Base-by-base conservation (phyloP, 1,140 invertebrate species). In the Sarcophaga peregrina region DNA sequence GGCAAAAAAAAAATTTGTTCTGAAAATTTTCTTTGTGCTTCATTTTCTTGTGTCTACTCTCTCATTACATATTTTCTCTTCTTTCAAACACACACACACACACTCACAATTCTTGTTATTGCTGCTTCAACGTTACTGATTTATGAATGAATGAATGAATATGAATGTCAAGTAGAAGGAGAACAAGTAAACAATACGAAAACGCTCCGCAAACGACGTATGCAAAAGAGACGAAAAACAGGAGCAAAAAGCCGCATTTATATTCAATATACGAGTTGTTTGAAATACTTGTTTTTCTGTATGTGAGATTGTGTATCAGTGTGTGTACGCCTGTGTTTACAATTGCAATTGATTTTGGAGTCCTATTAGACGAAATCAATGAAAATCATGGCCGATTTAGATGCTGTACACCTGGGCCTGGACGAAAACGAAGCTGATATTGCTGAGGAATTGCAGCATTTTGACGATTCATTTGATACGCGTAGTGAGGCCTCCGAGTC, bases 401-500 rank as follows among this genome's bases (percentile, higher is more conserved):
- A 94, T 86, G 92, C 93, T 83, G 94, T 95, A 85, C 94, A 95
- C 91, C 91, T 94, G 85, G 94, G 93, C 84, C 91, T 95, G 84
- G 94, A 93, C 87, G 93, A 94, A 86, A 93, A 93, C 45, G 94
- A 95, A 85, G 94, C 94, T 83, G 94, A 95, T 86, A 94, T 94
- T 82, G 93, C 93, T 15, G 94, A 95, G 87, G 94, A 95, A 87
- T 86, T 95, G 58, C 94, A 94, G 89, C 93, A 92, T 83, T 89
- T 94, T 82, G 93, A 93, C 72, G 93, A 94, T 80, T 91, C 91
- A 20, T 92, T 92, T 84, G 95, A 96, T 87, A 95, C 94, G 25
- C 91, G 95, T 15, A 96, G 96, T 89, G 95, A 96, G 91, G 95
- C 96, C 25, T 95, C 95, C 54, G 89, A 90, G 45, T 90, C 93